Base-by-base conservation (phyloP, 2,113 vertebrate species). In the Erythrocercus mccallii region DNA sequence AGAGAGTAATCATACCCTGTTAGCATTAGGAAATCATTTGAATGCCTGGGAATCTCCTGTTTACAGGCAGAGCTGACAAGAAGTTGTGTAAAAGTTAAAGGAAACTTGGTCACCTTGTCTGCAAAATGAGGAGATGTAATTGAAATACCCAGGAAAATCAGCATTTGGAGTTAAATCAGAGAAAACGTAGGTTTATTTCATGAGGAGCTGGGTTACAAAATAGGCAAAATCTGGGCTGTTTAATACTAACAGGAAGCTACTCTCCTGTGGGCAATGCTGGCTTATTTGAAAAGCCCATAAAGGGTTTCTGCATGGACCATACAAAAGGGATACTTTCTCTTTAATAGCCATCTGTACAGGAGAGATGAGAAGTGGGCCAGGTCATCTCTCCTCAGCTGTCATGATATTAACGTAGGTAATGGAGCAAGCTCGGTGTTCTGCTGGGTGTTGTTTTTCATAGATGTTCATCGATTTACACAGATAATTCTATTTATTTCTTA, bases 261-360 rank as follows among this genome's bases (percentile, higher is more conserved):
- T 97, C 98, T 98, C 98, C 77, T 96, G 98, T 98, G 98, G 95
- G 97, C 98, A 98, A 98, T 98, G 98, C 97, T 98, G 98, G 98
- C 98, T 98, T 98, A 98, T 98, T 98, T 98, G 98, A 97, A 98
- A 98, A 98, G 97, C 98, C 98, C 98, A 98, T 98, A 98, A 98
- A 98, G 98, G 98, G 97, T 97, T 99, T 99, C 98, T 98, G 98
- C 98, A 98, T 98, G 97, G 98, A 97, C 98, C 98, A 98, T 98
- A 97, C 98, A 98, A 99, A 99, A 98, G 98, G 99, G 98, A 98
- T 99, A 99, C 98, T 99, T 99, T 99, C 98, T 99, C 98, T 99
- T 99, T 99, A 99, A 99, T 99, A 99, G 98, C 99, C 99, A 99
- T 99, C 99, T 99, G 99, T 99, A 99, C 99, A 99, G 98, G 99